phyloP scores from a whole-genome alignment of 2,113 vertebrate genomes.

The Chiloscyllium plagiosum region DNA sequence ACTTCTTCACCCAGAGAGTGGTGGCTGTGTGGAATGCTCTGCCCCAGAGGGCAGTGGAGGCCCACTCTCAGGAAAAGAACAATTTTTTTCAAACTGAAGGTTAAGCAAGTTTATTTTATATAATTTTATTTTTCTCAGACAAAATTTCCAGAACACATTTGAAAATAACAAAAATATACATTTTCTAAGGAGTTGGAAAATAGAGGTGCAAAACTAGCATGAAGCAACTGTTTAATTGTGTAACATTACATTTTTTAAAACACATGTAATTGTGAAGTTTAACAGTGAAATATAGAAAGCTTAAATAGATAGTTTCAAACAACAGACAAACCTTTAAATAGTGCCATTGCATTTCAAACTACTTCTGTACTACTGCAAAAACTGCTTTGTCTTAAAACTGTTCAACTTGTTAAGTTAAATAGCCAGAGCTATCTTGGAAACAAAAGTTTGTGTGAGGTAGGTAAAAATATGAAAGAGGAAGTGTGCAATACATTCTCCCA shows the following conservation, averaged over 20 bases:
- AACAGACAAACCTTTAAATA: not conserved
- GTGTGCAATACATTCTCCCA: not conserved
- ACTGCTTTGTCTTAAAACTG: not conserved
- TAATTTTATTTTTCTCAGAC: slow-evolving; percentile 3
- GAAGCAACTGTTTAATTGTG: not conserved
- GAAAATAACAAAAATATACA: slow-evolving; percentile 36
- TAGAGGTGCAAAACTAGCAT: slow-evolving; percentile 9
- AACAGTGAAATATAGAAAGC: slow-evolving; percentile 40
- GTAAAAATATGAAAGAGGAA: not conserved
- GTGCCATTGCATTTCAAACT: slow-evolving; percentile 1
- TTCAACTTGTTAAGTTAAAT: not conserved
- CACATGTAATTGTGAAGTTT: slow-evolving; percentile 38
- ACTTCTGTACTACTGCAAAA: not conserved
- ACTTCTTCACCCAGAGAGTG: no score
- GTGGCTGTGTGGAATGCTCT: no score
- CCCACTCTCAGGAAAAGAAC: no score
- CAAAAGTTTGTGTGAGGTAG: not conserved
- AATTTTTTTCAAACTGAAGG: not conserved
- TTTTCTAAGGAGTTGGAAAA: slow-evolving; percentile 25
- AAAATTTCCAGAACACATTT: not conserved
- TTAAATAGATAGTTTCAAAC: slow-evolving; percentile 40
- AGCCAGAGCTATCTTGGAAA: not conserved
- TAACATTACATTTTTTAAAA: not conserved
- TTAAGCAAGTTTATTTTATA: no score
- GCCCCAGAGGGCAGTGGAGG: no score